Base-by-base conservation (phyloP, 1,140 invertebrate genomes). In the Nasonia giraulti region DNA sequence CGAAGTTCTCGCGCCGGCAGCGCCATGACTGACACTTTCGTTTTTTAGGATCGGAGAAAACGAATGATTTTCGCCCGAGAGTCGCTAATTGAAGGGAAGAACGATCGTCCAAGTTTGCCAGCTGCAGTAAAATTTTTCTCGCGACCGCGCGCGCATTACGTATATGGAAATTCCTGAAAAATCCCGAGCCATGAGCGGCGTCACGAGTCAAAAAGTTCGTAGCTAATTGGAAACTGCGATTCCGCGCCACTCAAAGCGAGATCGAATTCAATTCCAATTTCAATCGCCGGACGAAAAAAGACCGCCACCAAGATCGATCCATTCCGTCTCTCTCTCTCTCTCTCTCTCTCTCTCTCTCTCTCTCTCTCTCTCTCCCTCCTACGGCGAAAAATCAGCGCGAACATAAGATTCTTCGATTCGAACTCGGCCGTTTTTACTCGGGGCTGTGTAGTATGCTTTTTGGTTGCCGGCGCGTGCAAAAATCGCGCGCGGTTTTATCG, bases 61-160 rank as follows among this genome's bases (percentile, higher is more conserved):
- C 44, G n/a, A 75, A 62, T 47, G 50, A 75, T 82, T 75, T 62
- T 74, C 11, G 4, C n/a, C 69, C 33, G 17, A 81, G 27, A 81
- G 27, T 31, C n/a, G 69, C 69, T 73, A 74, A 81, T 81, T 81
- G 80, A 81, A 47, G 44, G 55, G 27, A n/a, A 33, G 69, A 81
- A 74, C 50, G 2, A 74, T 74, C 33, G 73, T 81, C 14, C 31
- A 80, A 50, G 40, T 80, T 80, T 5, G 2, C 62, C 11, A 27
- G 27, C 27, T 27, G 27, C 1, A 14, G 0, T 31, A 20, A 80
- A 40, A 80, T 27, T 55, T 37, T 7, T 62, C 20, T 62, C 6
- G 55, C 5, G 4, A 20, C 55, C 14, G 2, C 20, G 20, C 17
- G 17, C 5, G 17, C 17, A 55, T 0, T 50, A 50, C 14, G 14